phyloP scores from a whole-genome alignment of 1,140 invertebrate species.

The Bursaphelenchus mucronatus region DNA sequence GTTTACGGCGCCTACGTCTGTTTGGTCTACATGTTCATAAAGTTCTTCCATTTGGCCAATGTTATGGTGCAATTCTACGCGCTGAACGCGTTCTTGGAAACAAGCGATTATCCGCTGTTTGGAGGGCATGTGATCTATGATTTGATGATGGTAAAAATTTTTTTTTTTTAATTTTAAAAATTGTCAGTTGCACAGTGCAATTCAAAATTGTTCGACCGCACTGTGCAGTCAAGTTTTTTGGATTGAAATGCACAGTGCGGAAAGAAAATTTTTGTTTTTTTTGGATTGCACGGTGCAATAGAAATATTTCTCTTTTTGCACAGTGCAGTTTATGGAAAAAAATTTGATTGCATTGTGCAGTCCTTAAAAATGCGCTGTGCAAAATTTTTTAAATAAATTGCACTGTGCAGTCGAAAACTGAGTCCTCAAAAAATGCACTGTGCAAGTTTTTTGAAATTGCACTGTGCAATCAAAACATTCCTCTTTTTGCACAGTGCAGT shows the following conservation, averaged over 20 bases:
- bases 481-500: neutral
- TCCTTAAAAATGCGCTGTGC: slow-evolving; percentile 4
- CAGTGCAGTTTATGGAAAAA: no score
- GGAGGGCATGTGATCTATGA: slow-evolving; percentile 64
- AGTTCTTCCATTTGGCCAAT: slow-evolving; percentile 65
- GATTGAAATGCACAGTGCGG: no score
- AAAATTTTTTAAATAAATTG: no score
- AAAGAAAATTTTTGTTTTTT: slow-evolving; percentile 5
- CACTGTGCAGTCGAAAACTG: no score
- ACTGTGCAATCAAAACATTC: neutral
- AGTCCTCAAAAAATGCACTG: no score
- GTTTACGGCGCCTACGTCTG: slow-evolving; percentile 64
- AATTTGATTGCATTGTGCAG: no score
- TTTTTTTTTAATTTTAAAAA: neutral
- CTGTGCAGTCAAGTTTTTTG: no score
- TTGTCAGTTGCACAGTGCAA: no score
- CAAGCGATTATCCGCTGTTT: slow-evolving; percentile 64
- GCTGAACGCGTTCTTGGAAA: slow-evolving; percentile 64
- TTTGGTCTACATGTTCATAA: slow-evolving; percentile 63
- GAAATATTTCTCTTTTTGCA: no score
- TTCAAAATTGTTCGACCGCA: no score
- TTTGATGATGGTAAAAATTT: slow-evolving; percentile 55
- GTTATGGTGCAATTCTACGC: slow-evolving; percentile 65
- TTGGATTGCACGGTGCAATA: no score
- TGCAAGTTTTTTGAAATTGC: slow-evolving; percentile 2